Base-by-base conservation (phyloP, 2,113 vertebrate genomes). In the Carlito syrichta region DNA sequence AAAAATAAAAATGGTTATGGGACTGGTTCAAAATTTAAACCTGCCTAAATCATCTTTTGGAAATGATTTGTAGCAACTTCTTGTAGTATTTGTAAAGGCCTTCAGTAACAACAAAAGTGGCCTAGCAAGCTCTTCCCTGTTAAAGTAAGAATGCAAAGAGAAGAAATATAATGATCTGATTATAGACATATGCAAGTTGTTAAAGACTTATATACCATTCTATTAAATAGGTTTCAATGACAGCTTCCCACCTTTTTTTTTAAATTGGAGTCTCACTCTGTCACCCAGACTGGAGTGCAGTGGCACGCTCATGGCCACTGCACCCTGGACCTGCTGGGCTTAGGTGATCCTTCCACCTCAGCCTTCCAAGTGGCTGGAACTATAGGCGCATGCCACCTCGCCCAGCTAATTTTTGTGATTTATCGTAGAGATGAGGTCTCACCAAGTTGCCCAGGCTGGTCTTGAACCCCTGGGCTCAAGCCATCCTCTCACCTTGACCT, bases 111-210 rank as follows among this genome's bases (percentile, higher is more conserved):
- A 3, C 10, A 13, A 35, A 22, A 11, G n/a, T 17, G 11, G 2
- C 19, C 52, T 66, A 20, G 86, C 45, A 12, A 79, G 25, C 32
- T 35, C 50, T 32, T 50, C 81, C 19, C 32, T 20, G 12, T 23
- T 5, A 32, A 43, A 14, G 69, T 48, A 27, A 69, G 50, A 69
- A 50, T 9, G n/a, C 73, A 58, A 32, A 71, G 60, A 78, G 35
- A 43, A 48, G 27, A 25, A 45, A 45, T 7, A 13, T 0, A 1
- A 14, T 23, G 45, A 63, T 63, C 52, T 56, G 25, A 30, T 27
- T 16, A 13, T 6, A 56, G 38, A 56, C 5, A 2, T 4, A 5
- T 0, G 7, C 6, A 22, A 27, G 12, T 20, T 45, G 10, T 20
- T 23, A 14, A 60, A 79, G 38, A 48, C 71, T n/a, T 38, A 17